phyloP scores from a whole-genome alignment of 1,140 invertebrate species.

The Trichogramma pretiosum region DNA sequence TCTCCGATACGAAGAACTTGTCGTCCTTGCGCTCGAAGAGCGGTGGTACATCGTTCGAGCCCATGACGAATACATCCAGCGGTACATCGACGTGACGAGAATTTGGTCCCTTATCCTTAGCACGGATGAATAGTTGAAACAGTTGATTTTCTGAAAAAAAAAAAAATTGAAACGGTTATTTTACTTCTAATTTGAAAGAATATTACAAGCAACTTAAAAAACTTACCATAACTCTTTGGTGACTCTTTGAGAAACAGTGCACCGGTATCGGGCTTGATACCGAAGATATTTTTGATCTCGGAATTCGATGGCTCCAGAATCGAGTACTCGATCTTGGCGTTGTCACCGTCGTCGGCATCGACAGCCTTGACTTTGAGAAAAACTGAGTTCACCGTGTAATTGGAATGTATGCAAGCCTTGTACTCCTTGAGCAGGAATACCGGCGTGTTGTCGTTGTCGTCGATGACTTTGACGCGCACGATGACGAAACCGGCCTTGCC shows the following conservation, averaged over 20 bases:
- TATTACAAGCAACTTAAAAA: constrained; percentile 7
- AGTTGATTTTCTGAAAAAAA: constrained; percentile 59
- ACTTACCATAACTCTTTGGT: constrained; percentile 49
- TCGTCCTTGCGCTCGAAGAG: constrained; percentile 62
- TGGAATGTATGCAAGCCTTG: constrained; percentile 60
- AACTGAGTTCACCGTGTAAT: constrained; percentile 52
- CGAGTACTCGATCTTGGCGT: constrained; percentile 62
- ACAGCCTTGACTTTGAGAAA: constrained; percentile 62
- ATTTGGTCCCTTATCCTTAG: constrained; percentile 65
- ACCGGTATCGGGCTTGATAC: constrained; percentile 61
- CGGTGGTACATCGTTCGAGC: constrained; percentile 58
- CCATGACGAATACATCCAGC: constrained; percentile 69
- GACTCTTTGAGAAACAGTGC: constrained; percentile 55
- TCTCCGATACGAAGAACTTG: constrained; percentile 73
- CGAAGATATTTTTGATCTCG: constrained; percentile 54
- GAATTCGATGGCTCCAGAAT: constrained; percentile 58
- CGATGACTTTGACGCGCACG: constrained; percentile 67
- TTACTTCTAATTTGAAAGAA: constrained; percentile 2
- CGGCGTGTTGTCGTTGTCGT: constrained; percentile 84
- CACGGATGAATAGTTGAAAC: constrained; percentile 83
- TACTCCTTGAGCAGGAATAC: constrained; percentile 72
- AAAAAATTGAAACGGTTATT: background rate
- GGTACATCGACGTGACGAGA: constrained; percentile 68
- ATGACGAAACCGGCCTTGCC: constrained; percentile 70
- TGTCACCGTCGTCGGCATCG: constrained; percentile 62